Conservation (phyloP, 2,113 vertebrate species). For the Aythya baeri region DNA sequence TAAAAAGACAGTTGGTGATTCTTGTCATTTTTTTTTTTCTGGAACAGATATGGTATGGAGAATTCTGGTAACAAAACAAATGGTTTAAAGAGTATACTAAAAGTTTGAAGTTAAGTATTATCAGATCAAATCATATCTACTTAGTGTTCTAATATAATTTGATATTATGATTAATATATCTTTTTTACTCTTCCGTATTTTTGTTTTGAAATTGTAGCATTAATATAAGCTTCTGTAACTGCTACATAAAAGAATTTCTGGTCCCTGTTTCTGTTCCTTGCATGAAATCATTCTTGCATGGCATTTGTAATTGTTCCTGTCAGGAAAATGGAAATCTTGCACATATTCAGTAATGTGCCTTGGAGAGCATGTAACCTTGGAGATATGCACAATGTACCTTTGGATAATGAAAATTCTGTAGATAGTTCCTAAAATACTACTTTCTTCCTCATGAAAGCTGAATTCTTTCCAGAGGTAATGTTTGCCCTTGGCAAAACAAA, state of each 20-base stretch:
- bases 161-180: not conserved
- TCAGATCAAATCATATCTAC: not conserved
- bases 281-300: conserved; percentile 75
- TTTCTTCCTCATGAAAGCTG: conserved; percentile 20
- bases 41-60: not conserved
- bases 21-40: not conserved
- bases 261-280: conserved; percentile 40
- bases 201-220: conserved; percentile 30
- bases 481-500: conserved; percentile 69
- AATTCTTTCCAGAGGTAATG: conserved; percentile 63
- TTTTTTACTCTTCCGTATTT: not conserved
- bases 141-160: not conserved
- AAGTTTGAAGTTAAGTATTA: not conserved
- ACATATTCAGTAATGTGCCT: conserved; percentile 69
- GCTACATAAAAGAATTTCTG: conserved; percentile 60
- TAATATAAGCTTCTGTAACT: conserved; percentile 53
- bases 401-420: conserved; percentile 74
- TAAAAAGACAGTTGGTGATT: not conserved
- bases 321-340: conserved; percentile 79
- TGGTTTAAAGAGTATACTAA: not conserved
- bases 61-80: not conserved
- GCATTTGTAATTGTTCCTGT: conserved; percentile 80
- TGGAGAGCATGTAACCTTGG: conserved; percentile 76
- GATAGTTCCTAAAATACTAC: conserved; percentile 58
- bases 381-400: conserved; percentile 69